Conservation (phyloP, 2,888 invertebrate species). For the Andrena marginata region DNA sequence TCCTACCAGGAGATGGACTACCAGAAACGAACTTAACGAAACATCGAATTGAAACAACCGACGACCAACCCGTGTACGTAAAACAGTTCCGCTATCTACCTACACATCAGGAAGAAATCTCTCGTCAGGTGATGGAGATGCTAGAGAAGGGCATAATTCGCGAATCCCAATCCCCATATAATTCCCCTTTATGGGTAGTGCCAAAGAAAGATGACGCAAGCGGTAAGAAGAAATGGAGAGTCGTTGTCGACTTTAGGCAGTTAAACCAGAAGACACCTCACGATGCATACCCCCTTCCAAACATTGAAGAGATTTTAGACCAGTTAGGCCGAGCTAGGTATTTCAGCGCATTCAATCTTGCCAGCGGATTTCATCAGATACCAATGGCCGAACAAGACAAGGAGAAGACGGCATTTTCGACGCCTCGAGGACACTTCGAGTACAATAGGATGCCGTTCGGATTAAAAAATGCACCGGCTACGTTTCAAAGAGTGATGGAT, state of each 20-base stretch:
- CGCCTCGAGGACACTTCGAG: constrained; percentile 22
- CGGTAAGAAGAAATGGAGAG: constrained; percentile 7
- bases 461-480: constrained; percentile 19
- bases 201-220: neutral
- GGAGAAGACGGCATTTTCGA: constrained; percentile 22
- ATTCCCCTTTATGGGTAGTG: neutral
- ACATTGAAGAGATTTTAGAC: constrained; percentile 3
- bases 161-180: neutral
- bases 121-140: neutral
- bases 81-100: neutral
- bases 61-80: neutral
- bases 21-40: neutral
- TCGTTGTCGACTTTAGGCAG: neutral
- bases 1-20: neutral
- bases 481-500: constrained; percentile 15
- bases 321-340: neutral
- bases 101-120: neutral
- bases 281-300: neutral
- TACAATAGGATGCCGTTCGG: constrained; percentile 38
- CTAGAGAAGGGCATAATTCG: neutral
- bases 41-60: constrained; percentile 1
- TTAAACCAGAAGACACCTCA: constrained; percentile 2
- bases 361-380: constrained; percentile 37
- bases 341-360: constrained; percentile 1
- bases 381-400: neutral